phyloP scores from a whole-genome alignment of 1,140 invertebrate species.

The Drosophila leontia region DNA sequence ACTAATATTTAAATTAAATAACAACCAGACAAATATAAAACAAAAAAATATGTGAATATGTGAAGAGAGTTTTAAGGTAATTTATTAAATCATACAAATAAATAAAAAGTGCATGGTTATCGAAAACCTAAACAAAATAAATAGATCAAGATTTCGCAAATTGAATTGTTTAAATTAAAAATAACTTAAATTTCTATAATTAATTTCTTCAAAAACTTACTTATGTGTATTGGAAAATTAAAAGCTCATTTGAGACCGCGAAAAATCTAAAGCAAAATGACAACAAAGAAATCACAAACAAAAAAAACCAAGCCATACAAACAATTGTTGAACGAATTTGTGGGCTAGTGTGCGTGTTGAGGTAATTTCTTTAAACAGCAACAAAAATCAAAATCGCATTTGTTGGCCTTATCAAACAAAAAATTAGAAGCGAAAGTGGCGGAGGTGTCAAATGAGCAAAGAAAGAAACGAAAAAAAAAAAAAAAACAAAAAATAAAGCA shows the following conservation, averaged over 20 bases:
- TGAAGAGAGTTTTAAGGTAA: conserved; percentile 12
- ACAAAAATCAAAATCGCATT: conserved; percentile 35
- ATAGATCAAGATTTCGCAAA: neutral
- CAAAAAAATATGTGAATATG: conserved; percentile 25
- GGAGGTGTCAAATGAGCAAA: conserved; percentile 22
- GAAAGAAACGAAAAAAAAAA: conserved; percentile 20
- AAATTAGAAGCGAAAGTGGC: conserved; percentile 42
- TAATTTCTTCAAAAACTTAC: neutral
- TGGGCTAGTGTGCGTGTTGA: conserved; percentile 20
- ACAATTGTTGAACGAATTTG: neutral
- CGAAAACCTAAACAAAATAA: neutral
- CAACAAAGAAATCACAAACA: conserved; percentile 7
- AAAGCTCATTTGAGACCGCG: neutral
- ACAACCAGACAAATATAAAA: conserved; percentile 10
- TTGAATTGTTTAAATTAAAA: neutral
- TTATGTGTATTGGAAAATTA: neutral
- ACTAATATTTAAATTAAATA: neutral
- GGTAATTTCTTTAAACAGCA: conserved; percentile 27
- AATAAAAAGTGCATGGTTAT: neutral
- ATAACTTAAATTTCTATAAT: neutral
- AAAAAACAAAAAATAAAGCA: conserved; percentile 21
- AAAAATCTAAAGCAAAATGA: neutral
- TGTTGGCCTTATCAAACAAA: conserved; percentile 32
- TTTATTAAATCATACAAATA: neutral
- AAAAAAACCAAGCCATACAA: conserved; percentile 4